These are phyloP conservation scores for Gasterosteus nipponicus DNA, from an alignment of 2,113 vertebrate species.

Conservation along the genomic window DNA sequence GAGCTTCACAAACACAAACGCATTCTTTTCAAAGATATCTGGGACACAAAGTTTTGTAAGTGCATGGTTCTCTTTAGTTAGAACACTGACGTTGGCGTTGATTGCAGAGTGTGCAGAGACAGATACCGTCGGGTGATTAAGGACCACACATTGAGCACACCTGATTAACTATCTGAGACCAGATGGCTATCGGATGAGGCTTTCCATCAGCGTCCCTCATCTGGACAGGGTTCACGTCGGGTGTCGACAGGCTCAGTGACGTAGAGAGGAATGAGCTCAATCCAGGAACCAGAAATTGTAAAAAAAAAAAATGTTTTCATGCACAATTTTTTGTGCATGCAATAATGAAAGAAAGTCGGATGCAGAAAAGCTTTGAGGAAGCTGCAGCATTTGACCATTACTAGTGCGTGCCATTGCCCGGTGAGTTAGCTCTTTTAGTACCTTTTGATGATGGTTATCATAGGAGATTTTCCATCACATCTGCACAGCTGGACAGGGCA, in stretches of 20 bases:
- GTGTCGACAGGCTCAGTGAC: conserved; percentile 31
- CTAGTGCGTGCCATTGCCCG: background rate
- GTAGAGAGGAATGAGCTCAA: conserved; percentile 30
- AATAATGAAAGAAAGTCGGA: background rate
- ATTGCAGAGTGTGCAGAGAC: conserved; percentile 31
- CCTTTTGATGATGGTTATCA: conserved; percentile 31
- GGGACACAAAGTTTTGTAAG: conserved; percentile 12
- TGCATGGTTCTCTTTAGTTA: background rate
- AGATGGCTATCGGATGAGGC: conserved; percentile 76
- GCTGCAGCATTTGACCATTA: background rate
- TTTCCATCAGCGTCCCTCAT: conserved; percentile 69
- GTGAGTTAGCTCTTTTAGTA: conserved; percentile 24
- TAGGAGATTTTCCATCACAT: conserved; percentile 18
- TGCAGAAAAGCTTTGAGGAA: conserved; percentile 2
- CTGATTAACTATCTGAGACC: conserved; percentile 71
- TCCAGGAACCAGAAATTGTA: background rate
- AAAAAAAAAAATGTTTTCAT: background rate
- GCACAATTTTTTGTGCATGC: too few relatives aligned
- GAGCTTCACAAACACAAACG: background rate
- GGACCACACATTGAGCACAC: conserved; percentile 53
- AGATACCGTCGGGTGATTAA: conserved; percentile 62
- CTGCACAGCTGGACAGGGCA: conserved; percentile 33
- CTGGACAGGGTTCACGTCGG: conserved; percentile 60
- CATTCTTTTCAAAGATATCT: background rate
- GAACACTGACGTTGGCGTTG: background rate